Base-by-base conservation (phyloP, 2,113 vertebrate genomes). In the Electrona antarctica region DNA sequence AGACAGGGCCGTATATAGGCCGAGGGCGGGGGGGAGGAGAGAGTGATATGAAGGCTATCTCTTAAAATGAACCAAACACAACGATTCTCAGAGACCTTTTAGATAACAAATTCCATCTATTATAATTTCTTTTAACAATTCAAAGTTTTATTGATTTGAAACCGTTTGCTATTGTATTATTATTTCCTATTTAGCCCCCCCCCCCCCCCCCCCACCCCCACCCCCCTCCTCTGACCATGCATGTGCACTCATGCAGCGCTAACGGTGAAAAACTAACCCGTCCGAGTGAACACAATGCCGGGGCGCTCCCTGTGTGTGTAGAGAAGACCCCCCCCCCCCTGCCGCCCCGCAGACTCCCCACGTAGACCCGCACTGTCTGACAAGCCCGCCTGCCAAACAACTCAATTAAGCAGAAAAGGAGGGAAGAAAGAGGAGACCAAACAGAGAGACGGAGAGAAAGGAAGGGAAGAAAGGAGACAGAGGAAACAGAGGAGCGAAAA, bases 261-360 rank as follows among this genome's bases (percentile, higher is more conserved):
- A 93, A 93, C 75, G 15, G 85, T 93, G 92, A 93, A 93, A 93
- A 94, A 94, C 87, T 93, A 92, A 93, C 92, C 92, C 90, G 81
- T 92, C 91, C 88, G 84, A 68, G 60, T 59, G 69, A 74, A 64
- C 85, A 93, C 92, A 94, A 93, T 90, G 85, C 78, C 50, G 62
- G 83, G 46, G 68, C 48, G 60, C 60, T 62, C 77, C 68, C 80
- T 74, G 79, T 81, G 72, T 84, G 73, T 71, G 79, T 74, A 62
- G 49, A 62, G 49, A 72, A 80, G 77, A 73, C 64, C 67, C 72
- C 64, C 60, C 64, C 76, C 52, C 71, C 55, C 55, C 52, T 52
- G 10, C 11, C 46, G 71, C 73, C 82, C 85, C 80, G 64, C 59
- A 74, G 93, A 93, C 93, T 92, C 91, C 91, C 93, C 93, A 93